Base-by-base conservation (phyloP, 2,113 vertebrate genomes). In the mouse (Mus musculus) region DNA sequence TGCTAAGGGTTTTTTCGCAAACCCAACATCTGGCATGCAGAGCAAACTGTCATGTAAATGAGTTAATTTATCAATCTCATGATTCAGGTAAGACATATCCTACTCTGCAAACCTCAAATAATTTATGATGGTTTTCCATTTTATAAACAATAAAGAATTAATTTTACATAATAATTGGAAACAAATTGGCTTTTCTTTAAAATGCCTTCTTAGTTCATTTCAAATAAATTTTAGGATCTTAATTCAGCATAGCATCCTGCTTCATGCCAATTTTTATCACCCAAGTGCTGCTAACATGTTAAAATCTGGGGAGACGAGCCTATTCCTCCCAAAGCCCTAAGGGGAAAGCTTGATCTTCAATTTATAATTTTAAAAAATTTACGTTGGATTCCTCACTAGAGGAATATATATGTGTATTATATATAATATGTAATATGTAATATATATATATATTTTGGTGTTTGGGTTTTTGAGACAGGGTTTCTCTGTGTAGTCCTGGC, bases 151-250 rank as follows among this genome's bases (percentile, higher is more conserved):
- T 75, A 30, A 72, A 89, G 52, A 94, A 73, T 91, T 90, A 94
- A 73, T 91, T 90, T 80, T 91, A n/a, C 2, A 95, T 36, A 76
- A 76, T 65, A 61, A 86, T 13, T 94, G 76, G 26, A 36, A 95
- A 85, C 49, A 96, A 94, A 59, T 11, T 82, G 33, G 19, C 20
- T 72, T 95, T 90, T 88, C 90, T 93, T 71, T 76, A 90, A 92
- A 96, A 71, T 63, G 24, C 92, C 49, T 81, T 97, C 56, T 93
- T 78, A 71, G 82, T 91, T 93, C 86, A 91, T 76, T 95, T 42
- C 71, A 94, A 95, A 88, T 85, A 95, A 95, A 93, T 85, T 88
- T 89, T 72, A 93, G 28, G 73, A 91, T 52, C 24, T 49, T 91
- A 93, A 94, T 91, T 86, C 81, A 92, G 46, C 63, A 85, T 46